Percentiles rank a stretch among this genome's conserved stretches.
These are phyloP conservation scores for Eilema griseolum DNA, from an alignment of 2,888 invertebrate genomes.

Conservation along the genomic window DNA sequence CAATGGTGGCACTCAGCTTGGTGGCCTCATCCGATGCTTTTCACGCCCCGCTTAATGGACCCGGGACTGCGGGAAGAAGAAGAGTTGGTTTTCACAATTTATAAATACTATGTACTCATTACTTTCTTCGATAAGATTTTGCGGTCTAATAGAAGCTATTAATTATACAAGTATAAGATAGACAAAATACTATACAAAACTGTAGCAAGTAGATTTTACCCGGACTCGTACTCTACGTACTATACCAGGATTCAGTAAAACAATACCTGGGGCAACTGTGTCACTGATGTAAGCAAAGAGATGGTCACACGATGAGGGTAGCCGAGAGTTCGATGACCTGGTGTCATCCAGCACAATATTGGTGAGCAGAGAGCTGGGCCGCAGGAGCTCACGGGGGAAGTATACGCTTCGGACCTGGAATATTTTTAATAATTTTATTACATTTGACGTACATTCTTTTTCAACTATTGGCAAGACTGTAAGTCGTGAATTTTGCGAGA, in stretches of 20 bases:
- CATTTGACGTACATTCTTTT: neutral
- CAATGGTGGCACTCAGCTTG: too few relatives aligned
- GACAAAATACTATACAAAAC: neutral
- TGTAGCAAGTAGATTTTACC: neutral
- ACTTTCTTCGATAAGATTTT: too few relatives aligned
- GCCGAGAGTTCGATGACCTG: constrained; percentile 84
- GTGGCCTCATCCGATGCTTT: too few relatives aligned
- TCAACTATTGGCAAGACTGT: too few relatives aligned
- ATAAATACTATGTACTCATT: too few relatives aligned
- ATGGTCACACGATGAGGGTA: constrained; percentile 89
- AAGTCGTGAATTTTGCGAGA: too few relatives aligned
- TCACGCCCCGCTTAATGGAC: too few relatives aligned
- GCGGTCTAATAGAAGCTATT: too few relatives aligned
- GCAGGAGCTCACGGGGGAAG: constrained; percentile 91
- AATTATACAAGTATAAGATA: neutral
- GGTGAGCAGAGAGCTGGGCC: constrained; percentile 92
- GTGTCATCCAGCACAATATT: constrained; percentile 93
- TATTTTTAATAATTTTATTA: neutral
- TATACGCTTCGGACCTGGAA: constrained; percentile 88
- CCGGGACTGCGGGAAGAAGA: too few relatives aligned
- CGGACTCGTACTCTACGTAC: neutral
- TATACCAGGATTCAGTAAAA: neutral
- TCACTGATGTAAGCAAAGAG: constrained; percentile 93
- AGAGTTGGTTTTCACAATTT: too few relatives aligned
- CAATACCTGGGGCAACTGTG: constrained; percentile 92